A percentile compares a stretch with the other conserved stretches of the same genome.
phyloP scores from a whole-genome alignment of 2,888 invertebrate species.

The Noctua janthe region DNA sequence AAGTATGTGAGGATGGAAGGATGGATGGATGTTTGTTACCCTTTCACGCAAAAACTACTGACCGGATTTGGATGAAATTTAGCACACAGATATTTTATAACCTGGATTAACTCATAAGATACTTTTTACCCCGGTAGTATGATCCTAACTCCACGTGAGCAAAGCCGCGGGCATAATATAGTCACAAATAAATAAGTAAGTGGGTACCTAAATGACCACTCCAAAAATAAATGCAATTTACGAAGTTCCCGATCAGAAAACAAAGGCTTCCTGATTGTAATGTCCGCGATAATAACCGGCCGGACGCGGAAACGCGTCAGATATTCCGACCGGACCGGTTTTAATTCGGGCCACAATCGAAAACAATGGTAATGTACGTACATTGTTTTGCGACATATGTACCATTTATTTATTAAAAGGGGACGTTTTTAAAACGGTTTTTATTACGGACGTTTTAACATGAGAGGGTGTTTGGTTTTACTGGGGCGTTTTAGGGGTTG shows the following conservation, averaged over 20 bases:
- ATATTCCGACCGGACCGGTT: conserved; percentile 68
- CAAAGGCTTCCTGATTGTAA: conserved; percentile 71
- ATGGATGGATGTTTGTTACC: too few species aligned
- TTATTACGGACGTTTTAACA: conserved; percentile 58
- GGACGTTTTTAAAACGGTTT: conserved; percentile 54
- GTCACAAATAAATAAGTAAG: neutral
- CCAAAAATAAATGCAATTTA: conserved; percentile 52
- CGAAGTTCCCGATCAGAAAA: conserved; percentile 57
- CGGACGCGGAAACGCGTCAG: conserved; percentile 69
- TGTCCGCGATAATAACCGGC: conserved; percentile 65
- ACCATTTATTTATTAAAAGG: conserved; percentile 66
- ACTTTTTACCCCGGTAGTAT: too few species aligned
- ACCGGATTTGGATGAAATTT: too few species aligned
- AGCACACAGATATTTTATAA: too few species aligned
- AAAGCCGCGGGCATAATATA: too few species aligned
- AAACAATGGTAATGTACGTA: conserved; percentile 69
- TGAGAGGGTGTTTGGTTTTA: conserved; percentile 38
- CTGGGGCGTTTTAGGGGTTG: conserved; percentile 18
- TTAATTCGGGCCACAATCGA: conserved; percentile 69
- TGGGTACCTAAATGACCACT: conserved; percentile 11
- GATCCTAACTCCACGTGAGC: too few species aligned
- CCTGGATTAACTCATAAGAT: too few species aligned
- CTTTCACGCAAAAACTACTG: too few species aligned
- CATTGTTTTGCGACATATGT: conserved; percentile 70
- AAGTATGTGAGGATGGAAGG: too few species aligned